A percentile compares a stretch with the other conserved stretches of the same genome.
These are phyloP conservation scores for Drosophila paulistorum DNA, from an alignment of 1,140 invertebrate species.

Conservation along the genomic window DNA sequence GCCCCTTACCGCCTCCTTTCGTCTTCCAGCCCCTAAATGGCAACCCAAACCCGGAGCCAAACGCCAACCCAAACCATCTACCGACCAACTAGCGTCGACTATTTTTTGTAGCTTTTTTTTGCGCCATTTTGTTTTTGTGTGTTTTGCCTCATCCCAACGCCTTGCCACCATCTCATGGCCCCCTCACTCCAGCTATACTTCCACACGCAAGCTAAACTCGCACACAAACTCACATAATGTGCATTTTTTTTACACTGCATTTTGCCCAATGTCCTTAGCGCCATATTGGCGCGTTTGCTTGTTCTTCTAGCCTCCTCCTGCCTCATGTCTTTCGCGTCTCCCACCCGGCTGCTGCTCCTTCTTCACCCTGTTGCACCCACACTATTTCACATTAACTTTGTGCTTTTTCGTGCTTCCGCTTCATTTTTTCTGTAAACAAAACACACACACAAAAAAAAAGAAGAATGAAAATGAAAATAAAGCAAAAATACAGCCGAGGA, in stretches of 20 bases:
- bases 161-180: conserved; percentile 7
- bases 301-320: conserved; percentile 34
- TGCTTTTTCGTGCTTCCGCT: conserved; percentile 78
- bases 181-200: background rate
- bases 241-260: conserved; percentile 67
- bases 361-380: conserved; percentile 24
- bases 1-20: conserved; percentile 30
- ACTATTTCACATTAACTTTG: conserved; percentile 66
- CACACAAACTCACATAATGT: conserved; percentile 62
- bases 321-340: background rate
- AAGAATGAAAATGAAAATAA: background rate
- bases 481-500: background rate
- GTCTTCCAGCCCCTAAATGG: conserved; percentile 3
- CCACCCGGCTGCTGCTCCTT: background rate
- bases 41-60: conserved; percentile 5
- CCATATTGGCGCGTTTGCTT: conserved; percentile 63
- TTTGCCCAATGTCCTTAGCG: conserved; percentile 80
- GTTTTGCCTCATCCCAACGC: conserved; percentile 65
- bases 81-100: conserved; percentile 43
- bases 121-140: conserved; percentile 79
- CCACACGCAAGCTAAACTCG: conserved; percentile 30
- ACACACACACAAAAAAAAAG: conserved; percentile 21
- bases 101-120: conserved; percentile 56
- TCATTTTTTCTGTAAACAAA: conserved; percentile 63
- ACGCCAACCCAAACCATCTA: conserved; percentile 15